These are phyloP conservation scores for Vanessa atalanta DNA, from an alignment of 1,140 invertebrate genomes.

Conservation along the genomic window DNA sequence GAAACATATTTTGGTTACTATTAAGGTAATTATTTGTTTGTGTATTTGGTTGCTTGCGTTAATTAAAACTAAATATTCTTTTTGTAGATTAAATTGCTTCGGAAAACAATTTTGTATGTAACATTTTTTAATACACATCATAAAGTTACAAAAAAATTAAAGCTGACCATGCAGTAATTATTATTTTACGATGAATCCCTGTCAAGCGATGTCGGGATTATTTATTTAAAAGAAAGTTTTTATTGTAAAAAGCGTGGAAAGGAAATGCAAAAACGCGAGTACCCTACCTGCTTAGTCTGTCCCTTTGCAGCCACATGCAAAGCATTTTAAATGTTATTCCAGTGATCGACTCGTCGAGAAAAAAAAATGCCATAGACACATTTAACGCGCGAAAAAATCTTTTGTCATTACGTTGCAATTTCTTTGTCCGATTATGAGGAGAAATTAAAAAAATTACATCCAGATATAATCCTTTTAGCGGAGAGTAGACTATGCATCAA, in stretches of 20 bases:
- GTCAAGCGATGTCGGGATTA: conserved; percentile 76
- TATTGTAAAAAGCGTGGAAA: conserved; percentile 77
- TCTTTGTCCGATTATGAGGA: conserved; percentile 54
- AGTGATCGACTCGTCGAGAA: conserved; percentile 53
- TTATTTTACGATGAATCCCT: conserved; percentile 78
- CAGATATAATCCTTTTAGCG: conserved; percentile 66
- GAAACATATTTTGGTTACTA: no score
- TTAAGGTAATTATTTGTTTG: no score
- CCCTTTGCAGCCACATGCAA: conserved; percentile 72
- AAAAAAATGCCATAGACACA: conserved; percentile 62
- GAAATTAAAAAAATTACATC: conserved; percentile 47
- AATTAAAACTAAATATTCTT: not conserved
- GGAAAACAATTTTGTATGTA: conserved; percentile 8
- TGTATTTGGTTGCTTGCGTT: not conserved
- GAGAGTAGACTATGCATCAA: conserved; percentile 9
- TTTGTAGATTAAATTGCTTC: not conserved
- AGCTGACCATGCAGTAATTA: conserved; percentile 62
- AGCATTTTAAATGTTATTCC: conserved; percentile 50
- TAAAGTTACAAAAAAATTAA: conserved; percentile 44
- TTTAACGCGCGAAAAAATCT: conserved; percentile 56
- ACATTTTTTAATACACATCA: conserved; percentile 23
- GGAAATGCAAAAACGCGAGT: conserved; percentile 79
- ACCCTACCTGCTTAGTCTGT: conserved; percentile 63
- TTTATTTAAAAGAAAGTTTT: conserved; percentile 81
- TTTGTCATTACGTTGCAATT: conserved; percentile 55